Evolutionary conservation across 1,140 invertebrate genomes (phyloP).

Genomic region (Bilobella aurantiaca): DNA sequence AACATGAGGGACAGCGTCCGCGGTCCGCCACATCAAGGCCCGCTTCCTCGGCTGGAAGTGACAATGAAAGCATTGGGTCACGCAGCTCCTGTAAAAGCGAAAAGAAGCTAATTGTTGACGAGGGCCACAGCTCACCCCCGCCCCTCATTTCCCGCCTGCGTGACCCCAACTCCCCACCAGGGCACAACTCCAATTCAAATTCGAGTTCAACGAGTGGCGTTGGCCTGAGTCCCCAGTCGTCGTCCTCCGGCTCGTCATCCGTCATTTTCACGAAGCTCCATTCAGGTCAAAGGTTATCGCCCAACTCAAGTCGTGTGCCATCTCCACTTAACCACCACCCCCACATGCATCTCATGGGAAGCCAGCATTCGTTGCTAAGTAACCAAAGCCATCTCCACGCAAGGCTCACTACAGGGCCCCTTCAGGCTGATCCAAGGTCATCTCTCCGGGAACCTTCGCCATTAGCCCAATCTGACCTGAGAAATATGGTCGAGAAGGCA

Average conservation of each 20-base stretch:
- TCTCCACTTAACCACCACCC: slow-evolving; percentile 1
- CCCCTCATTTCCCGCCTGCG: background rate
- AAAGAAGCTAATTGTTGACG: slow-evolving; percentile 1
- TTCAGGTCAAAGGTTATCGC: slow-evolving; percentile 5
- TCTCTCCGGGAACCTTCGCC: slow-evolving; percentile 32
- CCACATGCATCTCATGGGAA: background rate
- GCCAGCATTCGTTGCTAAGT: slow-evolving; percentile 38
- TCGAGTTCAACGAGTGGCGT: background rate
- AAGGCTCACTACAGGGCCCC: slow-evolving; percentile 46
- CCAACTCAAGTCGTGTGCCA: background rate
- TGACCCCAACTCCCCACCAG: background rate
- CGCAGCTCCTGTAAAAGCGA: background rate
- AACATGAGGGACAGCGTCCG: background rate
- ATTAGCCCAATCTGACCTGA: slow-evolving; percentile 18
- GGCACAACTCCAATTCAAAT: background rate
- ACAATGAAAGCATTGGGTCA: background rate
- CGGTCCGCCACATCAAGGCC: background rate
- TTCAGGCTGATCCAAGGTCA: slow-evolving; percentile 45
- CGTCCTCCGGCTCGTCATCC: slow-evolving; percentile 8
- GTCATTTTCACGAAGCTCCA: slow-evolving; percentile 28
- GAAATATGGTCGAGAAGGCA: slow-evolving; percentile 18
- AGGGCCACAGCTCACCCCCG: background rate
- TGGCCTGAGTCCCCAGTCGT: slow-evolving; percentile 1
- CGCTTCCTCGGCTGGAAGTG: background rate
- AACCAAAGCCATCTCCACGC: slow-evolving; percentile 40